These are phyloP conservation scores for Erpobdella octoculata DNA, from an alignment of 2,888 invertebrate species.

Conservation along the genomic window DNA sequence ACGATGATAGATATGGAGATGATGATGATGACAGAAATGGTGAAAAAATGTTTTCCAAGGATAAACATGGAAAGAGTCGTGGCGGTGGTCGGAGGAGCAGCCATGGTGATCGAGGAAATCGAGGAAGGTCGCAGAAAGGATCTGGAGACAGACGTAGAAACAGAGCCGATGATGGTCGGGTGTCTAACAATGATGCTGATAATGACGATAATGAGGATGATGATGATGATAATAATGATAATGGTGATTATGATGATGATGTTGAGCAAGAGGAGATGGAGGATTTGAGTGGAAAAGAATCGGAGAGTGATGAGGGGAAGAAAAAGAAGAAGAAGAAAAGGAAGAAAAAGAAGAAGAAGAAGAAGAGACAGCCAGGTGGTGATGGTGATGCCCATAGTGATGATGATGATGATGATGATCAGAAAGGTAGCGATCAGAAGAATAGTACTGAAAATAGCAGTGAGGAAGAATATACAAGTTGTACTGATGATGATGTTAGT, in stretches of 20 bases:
- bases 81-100: background rate
- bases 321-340: constrained; percentile 21
- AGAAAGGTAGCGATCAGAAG: background rate
- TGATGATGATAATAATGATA: constrained; percentile 13
- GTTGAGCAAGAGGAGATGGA: constrained; percentile 7
- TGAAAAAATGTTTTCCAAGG: background rate
- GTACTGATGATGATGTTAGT: background rate
- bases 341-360: constrained; percentile 6
- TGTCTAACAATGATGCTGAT: background rate
- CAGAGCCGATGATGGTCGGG: background rate
- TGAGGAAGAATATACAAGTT: too few relatives aligned
- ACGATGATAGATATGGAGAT: constrained; percentile 3
- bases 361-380: background rate
- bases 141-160: background rate
- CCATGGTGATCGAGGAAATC: background rate
- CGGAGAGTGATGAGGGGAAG: background rate
- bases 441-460: background rate
- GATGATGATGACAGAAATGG: background rate
- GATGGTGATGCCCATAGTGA: background rate
- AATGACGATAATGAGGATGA: background rate
- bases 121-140: background rate
- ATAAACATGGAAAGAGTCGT: background rate
- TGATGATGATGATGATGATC: constrained; percentile 15
- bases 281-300: constrained; percentile 18
- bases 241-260: constrained; percentile 11